A percentile compares a stretch with the other conserved stretches of the same genome.
These are phyloP conservation scores for Sandelia bainsii DNA, from an alignment of 2,797 vertebrate genomes.

Conservation along the genomic window DNA sequence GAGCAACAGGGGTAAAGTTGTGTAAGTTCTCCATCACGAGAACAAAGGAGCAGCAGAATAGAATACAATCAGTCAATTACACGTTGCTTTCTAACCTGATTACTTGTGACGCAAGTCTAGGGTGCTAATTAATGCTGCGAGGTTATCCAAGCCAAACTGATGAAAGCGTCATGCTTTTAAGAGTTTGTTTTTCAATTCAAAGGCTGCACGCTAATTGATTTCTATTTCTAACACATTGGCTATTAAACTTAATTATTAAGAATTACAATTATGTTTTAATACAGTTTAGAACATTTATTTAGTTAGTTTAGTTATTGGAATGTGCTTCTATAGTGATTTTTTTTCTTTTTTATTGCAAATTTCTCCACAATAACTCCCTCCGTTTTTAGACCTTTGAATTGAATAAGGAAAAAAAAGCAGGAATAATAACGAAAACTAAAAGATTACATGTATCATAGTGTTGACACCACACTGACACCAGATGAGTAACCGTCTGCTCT, in stretches of 20 bases:
- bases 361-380: too few relatives aligned
- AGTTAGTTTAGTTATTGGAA: neutral
- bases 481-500: conserved; percentile 12
- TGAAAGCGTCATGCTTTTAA: conserved; percentile 23
- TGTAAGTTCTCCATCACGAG: conserved; percentile 35
- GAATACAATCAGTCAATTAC: conserved; percentile 65
- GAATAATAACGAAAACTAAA: neutral
- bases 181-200: conserved; percentile 25
- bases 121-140: conserved; percentile 63
- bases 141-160: conserved; percentile 28
- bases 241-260: neutral
- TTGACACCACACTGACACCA: conserved; percentile 7
- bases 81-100: conserved; percentile 63
- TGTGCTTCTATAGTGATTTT: neutral
- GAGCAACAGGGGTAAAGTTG: conserved; percentile 5
- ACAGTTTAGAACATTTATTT: neutral
- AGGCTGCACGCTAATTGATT: conserved; percentile 7
- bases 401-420: too few relatives aligned
- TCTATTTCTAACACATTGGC: neutral
- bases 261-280: neutral
- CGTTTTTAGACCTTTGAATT: too few relatives aligned
- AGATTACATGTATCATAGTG: neutral
- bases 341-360: too few relatives aligned
- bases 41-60: conserved; percentile 63
- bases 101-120: conserved; percentile 66